These are phyloP conservation scores for Temnothorax rugatulus DNA, from an alignment of 2,888 invertebrate species.

Conservation along the genomic window DNA sequence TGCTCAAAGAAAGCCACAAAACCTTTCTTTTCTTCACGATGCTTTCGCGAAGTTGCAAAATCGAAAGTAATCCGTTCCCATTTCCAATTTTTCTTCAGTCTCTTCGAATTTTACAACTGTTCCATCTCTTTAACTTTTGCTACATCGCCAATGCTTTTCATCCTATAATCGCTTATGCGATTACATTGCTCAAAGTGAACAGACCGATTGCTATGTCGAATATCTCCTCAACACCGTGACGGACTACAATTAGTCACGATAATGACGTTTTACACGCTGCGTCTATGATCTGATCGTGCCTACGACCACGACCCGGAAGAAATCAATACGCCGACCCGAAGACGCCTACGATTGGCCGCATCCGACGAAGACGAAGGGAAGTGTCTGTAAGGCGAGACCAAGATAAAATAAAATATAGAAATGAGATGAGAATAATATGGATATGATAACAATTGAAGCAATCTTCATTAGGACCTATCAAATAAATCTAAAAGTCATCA, in stretches of 20 bases:
- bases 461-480: neutral
- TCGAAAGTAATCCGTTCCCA: neutral
- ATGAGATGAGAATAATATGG: neutral
- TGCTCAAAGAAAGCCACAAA: neutral
- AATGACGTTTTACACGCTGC: conserved; percentile 68
- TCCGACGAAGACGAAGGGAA: conserved; percentile 26
- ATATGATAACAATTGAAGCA: neutral
- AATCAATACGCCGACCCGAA: conserved; percentile 73
- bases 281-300: conserved; percentile 70
- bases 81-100: neutral
- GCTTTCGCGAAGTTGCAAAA: neutral
- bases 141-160: conserved; percentile 15
- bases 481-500: neutral
- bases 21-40: neutral
- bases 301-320: conserved; percentile 70
- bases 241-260: conserved; percentile 72
- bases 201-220: conserved; percentile 69
- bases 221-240: conserved; percentile 63
- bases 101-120: neutral
- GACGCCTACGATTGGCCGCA: conserved; percentile 69
- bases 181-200: conserved; percentile 64
- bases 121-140: neutral
- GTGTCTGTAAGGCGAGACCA: neutral
- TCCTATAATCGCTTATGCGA: conserved; percentile 30
- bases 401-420: neutral